A percentile compares a stretch with the other conserved stretches of the same genome.
These are phyloP conservation scores for Callochromis pleurospilus DNA, from an alignment of 2,113 vertebrate species.

Conservation along the genomic window DNA sequence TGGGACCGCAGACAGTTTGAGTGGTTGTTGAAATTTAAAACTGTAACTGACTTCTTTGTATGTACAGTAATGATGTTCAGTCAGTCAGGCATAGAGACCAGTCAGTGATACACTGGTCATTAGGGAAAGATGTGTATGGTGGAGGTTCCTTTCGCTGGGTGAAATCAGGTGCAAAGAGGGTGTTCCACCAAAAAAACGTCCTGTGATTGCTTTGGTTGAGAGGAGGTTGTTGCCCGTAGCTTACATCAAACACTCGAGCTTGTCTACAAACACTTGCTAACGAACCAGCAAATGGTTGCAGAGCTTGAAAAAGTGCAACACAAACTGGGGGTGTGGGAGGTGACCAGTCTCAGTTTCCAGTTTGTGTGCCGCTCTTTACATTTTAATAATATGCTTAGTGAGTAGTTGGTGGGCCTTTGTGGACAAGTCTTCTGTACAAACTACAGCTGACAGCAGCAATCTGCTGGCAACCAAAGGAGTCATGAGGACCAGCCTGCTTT, in stretches of 20 bases:
- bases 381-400: background rate
- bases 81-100: background rate
- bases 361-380: background rate
- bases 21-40: background rate
- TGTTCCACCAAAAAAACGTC: rapidly evolving
- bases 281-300: background rate
- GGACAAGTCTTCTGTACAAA: background rate
- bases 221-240: rapidly evolving
- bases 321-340: background rate
- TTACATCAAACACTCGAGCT: background rate
- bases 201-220: background rate
- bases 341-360: background rate
- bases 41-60: background rate
- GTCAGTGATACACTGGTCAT: background rate
- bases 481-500: background rate
- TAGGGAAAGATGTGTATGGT: background rate
- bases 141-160: background rate
- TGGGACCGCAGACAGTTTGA: background rate
- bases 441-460: background rate
- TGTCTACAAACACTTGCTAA: rapidly evolving
- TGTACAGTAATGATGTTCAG: background rate
- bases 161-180: background rate
- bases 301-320: background rate
- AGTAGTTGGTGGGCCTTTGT: background rate
- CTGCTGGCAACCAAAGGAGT: background rate